Percentiles rank a stretch among this genome's conserved stretches.
phyloP scores from a whole-genome alignment of 2,113 vertebrate genomes.

The Junco hyemalis region DNA sequence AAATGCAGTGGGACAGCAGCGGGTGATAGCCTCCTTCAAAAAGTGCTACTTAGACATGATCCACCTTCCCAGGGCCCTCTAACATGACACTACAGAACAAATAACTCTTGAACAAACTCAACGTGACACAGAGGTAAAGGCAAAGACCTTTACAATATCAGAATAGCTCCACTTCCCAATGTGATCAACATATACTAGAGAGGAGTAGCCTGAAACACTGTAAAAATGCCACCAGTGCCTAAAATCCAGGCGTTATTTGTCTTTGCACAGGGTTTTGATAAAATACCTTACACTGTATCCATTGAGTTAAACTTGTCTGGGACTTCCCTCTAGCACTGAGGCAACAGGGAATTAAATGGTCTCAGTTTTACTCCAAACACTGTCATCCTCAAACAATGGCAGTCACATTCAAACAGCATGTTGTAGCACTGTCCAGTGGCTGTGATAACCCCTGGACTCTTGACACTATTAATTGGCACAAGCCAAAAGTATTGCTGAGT shows the following conservation, averaged over 20 bases:
- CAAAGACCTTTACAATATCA: background rate
- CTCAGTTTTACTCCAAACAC: background rate
- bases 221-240: background rate
- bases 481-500: background rate
- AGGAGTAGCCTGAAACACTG: background rate
- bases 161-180: background rate
- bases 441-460: background rate
- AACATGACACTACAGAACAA: background rate
- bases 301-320: background rate
- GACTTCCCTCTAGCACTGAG: background rate
- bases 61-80: background rate
- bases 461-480: background rate
- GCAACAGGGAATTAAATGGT: background rate
- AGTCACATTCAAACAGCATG: background rate
- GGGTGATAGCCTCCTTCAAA: background rate
- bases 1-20: background rate
- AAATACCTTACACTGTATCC: fast-evolving
- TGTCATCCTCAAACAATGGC: background rate
- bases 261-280: background rate
- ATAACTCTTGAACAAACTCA: background rate
- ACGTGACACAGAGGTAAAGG: background rate
- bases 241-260: background rate
- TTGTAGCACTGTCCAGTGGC: background rate
- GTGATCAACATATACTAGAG: background rate
- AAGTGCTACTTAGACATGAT: background rate